phyloP scores from a whole-genome alignment of 1,140 invertebrate species.

The Galleria mellonella region DNA sequence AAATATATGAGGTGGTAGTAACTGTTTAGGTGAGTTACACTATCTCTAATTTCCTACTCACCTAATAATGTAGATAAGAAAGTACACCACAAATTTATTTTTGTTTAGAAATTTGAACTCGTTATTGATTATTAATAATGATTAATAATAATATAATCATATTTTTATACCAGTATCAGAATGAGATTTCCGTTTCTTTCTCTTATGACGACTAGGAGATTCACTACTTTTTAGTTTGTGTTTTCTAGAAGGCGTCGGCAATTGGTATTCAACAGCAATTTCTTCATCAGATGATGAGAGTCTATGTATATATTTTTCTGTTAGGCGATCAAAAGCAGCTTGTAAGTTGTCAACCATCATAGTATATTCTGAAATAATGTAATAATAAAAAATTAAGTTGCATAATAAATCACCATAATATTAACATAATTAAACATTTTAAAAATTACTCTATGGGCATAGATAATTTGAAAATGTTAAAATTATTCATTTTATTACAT shows the following conservation, averaged over 20 bases:
- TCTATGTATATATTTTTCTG: slow-evolving; percentile 86
- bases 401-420: too few relatives aligned
- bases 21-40: too few relatives aligned
- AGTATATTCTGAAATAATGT: slow-evolving; percentile 83
- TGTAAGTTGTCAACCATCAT: slow-evolving; percentile 90
- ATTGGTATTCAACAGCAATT: slow-evolving; percentile 78
- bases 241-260: slow-evolving; percentile 71
- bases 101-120: not conserved
- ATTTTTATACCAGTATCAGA: slow-evolving; percentile 32
- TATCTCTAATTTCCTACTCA: too few relatives aligned
- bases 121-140: slow-evolving; percentile 1
- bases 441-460: too few relatives aligned
- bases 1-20: too few relatives aligned
- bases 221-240: slow-evolving; percentile 58
- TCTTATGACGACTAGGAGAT: slow-evolving; percentile 50
- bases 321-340: slow-evolving; percentile 84
- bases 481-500: too few relatives aligned
- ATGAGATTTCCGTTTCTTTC: slow-evolving; percentile 62
- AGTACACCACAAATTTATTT: too few relatives aligned
- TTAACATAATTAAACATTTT: too few relatives aligned
- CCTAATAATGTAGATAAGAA: too few relatives aligned
- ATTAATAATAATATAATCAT: not conserved
- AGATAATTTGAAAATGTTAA: too few relatives aligned
- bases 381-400: too few relatives aligned
- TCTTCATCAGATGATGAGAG: slow-evolving; percentile 86